phyloP scores from a whole-genome alignment of 2,888 invertebrate genomes.

The Tinea pellionella region DNA sequence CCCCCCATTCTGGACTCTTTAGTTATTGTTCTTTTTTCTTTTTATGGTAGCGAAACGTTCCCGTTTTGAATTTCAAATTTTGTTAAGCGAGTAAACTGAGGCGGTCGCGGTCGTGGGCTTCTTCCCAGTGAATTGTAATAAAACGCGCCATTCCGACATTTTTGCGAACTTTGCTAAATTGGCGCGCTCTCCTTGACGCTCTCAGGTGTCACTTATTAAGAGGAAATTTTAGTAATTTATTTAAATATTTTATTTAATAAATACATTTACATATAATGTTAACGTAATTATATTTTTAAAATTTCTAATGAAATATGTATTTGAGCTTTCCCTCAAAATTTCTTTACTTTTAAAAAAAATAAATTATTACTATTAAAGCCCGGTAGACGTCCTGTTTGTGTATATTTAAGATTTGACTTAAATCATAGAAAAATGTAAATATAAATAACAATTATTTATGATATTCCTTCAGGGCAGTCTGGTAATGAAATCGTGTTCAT shows the following conservation, averaged over 20 bases:
- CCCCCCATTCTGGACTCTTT: conserved; percentile 10
- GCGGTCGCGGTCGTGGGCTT: conserved; percentile 6
- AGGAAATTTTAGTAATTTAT: neutral
- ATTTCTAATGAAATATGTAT: too few relatives aligned
- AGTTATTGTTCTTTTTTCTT: conserved; percentile 4
- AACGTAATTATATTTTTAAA: too few relatives aligned
- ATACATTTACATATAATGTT: too few relatives aligned
- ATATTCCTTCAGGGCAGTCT: neutral
- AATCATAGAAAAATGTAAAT: too few relatives aligned
- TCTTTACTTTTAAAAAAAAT: too few relatives aligned
- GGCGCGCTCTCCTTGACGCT: neutral
- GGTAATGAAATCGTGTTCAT: neutral
- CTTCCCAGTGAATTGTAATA: neutral
- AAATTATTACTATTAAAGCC: too few relatives aligned
- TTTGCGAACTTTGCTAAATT: neutral
- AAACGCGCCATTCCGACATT: neutral
- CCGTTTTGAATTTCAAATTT: conserved; percentile 13
- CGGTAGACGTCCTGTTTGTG: too few relatives aligned
- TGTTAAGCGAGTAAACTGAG: neutral
- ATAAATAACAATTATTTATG: too few relatives aligned
- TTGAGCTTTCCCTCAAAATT: too few relatives aligned
- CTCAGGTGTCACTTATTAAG: neutral
- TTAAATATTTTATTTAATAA: too few relatives aligned
- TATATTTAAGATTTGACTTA: too few relatives aligned
- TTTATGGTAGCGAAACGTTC: conserved; percentile 1